Evolutionary conservation across 2,797 vertebrate genomes (phyloP), one percentile per base, ranked within the genome.

Genomic region (Sebastiscus tertius): DNA sequence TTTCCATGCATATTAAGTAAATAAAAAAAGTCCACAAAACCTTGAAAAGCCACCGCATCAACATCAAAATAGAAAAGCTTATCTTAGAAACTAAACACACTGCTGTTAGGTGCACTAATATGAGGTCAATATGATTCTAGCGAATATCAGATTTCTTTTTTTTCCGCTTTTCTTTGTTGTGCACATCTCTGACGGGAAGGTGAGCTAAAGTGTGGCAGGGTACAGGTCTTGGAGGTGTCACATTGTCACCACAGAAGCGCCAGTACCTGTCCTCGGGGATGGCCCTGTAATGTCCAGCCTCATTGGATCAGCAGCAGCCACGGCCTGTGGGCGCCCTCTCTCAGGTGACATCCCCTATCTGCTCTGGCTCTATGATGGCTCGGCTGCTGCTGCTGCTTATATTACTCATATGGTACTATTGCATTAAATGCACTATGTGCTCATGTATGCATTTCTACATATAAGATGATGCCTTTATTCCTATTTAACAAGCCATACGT

Each of bases 311-410:
- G 90, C 79, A 70, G 89, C 82, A 79, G 87, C 74, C 73, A 70
- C 24, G 71, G 91, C 93, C 94, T 84, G 87, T 87, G 88, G 92
- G 91, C 83, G 62, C 72, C 84, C 87, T 87, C 89, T 92, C 89
- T 88, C 87, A 91, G 94, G 93, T 95, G 94, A 95, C 94, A 95
- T 77, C 61, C 85, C 90, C 79, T 92, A 94, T 95, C 90, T 93
- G 84, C 72, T 77, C 67, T 69, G 72, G 64, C 75, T 88, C 69
- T 78, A 61, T 93, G 93, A 94, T 77, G 91, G 70, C 82, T 75
- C 79, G 61, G 60, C 79, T 72, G 42, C 70, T 62, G 20, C 72
- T 72, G 46, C 49, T 55, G 77, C 81, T 54, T 72, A 75, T 62
- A 54, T 54, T 54, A n/a, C 49, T 54, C 49, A n/a, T 88, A 75